Evolutionary conservation across 1,140 invertebrate genomes (phyloP), one percentile per base, ranked within the genome.

Genomic region (Akabosia matsudoensis): DNA sequence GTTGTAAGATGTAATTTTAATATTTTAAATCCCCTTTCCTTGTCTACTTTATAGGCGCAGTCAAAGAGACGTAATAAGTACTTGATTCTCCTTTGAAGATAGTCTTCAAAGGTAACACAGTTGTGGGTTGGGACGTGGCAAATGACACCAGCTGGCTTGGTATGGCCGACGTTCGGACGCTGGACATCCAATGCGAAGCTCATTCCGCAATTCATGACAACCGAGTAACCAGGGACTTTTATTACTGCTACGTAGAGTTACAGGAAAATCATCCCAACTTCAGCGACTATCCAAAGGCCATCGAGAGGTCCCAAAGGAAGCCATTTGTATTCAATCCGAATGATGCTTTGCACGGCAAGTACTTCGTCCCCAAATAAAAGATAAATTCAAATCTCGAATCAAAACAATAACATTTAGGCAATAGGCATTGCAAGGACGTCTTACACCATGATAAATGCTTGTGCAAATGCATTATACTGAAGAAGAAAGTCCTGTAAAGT

Each of bases 351-450:
- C n/a, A n/a, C n/a, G n/a, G n/a, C n/a, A n/a, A n/a, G n/a, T n/a
- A n/a, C n/a, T n/a, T n/a, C n/a, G n/a, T n/a, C n/a, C n/a, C n/a
- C n/a, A n/a, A n/a, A n/a, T n/a, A n/a, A n/a, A n/a, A n/a, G n/a
- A n/a, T n/a, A n/a, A n/a, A n/a, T n/a, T n/a, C n/a, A n/a, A n/a
- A n/a, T n/a, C n/a, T n/a, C n/a, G n/a, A n/a, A n/a, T n/a, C n/a
- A n/a, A n/a, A n/a, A n/a, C n/a, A n/a, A n/a, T n/a, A n/a, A n/a
- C n/a, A n/a, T n/a, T n/a, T n/a, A n/a, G n/a, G n/a, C n/a, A n/a
- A n/a, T 22, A 22, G 4, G 14, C 45, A 37, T 18, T 37, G 2
- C 22, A 37, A 86, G 84, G 82, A 85, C 83, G 45, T 79, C 74
- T 31, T 33, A 7, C 73, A 79, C 61, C 33, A 51, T 76, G 26